These are phyloP conservation scores for Turdus rufiventris DNA, from an alignment of 2,113 vertebrate genomes.

Conservation along the genomic window DNA sequence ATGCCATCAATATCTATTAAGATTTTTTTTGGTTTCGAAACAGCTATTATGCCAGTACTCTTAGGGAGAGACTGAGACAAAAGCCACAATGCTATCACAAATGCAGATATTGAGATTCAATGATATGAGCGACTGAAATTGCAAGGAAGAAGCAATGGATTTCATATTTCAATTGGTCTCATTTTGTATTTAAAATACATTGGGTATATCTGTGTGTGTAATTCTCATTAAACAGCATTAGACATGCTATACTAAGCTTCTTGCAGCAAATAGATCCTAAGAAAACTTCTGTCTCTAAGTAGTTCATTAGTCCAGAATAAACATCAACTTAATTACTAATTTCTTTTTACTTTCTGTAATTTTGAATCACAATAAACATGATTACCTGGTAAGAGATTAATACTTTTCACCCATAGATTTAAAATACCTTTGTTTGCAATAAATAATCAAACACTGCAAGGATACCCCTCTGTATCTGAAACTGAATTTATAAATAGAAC, in stretches of 20 bases:
- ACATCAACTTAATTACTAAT: neutral
- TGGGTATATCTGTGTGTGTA: neutral
- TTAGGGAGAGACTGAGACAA: neutral
- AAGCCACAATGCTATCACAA: neutral
- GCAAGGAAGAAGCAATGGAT: neutral
- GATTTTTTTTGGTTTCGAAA: neutral
- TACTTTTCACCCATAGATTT: neutral
- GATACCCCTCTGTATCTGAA: neutral
- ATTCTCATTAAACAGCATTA: neutral
- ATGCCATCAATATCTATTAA: neutral
- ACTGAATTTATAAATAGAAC: neutral
- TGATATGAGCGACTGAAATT: neutral
- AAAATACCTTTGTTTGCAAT: neutral
- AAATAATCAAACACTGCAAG: neutral
- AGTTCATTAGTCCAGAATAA: neutral
- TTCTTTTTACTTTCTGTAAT: neutral
- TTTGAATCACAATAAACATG: neutral
- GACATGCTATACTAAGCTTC: neutral
- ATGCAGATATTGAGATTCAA: neutral
- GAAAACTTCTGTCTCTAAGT: neutral
- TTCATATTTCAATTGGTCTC: neutral
- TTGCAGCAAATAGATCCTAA: neutral
- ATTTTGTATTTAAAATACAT: neutral
- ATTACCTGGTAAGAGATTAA: neutral
- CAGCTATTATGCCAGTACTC: neutral